A percentile compares a stretch with the other conserved stretches of the same genome.
Evolutionary conservation across 2,797 vertebrate genomes (phyloP).

Genomic region (Tokudaia tokunoshimensis): DNA sequence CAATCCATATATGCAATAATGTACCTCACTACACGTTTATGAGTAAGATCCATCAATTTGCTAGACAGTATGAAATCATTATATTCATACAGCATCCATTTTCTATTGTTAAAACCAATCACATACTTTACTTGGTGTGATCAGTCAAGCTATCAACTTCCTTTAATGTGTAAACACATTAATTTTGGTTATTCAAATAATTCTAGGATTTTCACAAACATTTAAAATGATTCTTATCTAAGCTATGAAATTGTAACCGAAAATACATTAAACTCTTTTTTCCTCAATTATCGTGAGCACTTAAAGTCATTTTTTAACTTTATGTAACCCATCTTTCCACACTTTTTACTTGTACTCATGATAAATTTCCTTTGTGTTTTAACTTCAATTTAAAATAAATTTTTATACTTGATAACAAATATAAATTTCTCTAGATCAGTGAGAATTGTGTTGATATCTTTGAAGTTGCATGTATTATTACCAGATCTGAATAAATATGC

Average conservation of each 20-base stretch:
- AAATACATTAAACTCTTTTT: neutral
- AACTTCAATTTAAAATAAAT: slow-evolving; percentile 79
- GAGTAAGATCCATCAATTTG: slow-evolving; percentile 76
- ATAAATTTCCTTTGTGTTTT: slow-evolving; percentile 65
- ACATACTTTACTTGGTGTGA: slow-evolving; percentile 61
- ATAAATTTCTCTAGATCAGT: slow-evolving; percentile 68
- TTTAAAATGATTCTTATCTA: neutral
- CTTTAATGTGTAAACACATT: slow-evolving; percentile 59
- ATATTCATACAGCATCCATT: slow-evolving; percentile 63
- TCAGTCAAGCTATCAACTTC: slow-evolving; percentile 40
- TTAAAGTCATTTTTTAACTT: neutral
- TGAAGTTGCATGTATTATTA: slow-evolving; percentile 78
- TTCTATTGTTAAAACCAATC: slow-evolving; percentile 55
- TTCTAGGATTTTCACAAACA: neutral
- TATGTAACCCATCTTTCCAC: neutral
- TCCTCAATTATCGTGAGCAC: neutral
- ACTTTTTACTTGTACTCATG: neutral
- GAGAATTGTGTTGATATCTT: slow-evolving; percentile 77
- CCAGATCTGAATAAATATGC: slow-evolving; percentile 78
- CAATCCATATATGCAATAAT: slow-evolving; percentile 62
- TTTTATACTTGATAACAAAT: slow-evolving; percentile 77
- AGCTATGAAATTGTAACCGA: neutral
- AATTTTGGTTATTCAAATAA: slow-evolving; percentile 64
- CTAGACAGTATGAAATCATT: slow-evolving; percentile 68
- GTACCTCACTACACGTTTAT: slow-evolving; percentile 68